Evolutionary conservation across 23 tunicate species (phyloP).

Genomic region (Halocynthia roretzi): DNA sequence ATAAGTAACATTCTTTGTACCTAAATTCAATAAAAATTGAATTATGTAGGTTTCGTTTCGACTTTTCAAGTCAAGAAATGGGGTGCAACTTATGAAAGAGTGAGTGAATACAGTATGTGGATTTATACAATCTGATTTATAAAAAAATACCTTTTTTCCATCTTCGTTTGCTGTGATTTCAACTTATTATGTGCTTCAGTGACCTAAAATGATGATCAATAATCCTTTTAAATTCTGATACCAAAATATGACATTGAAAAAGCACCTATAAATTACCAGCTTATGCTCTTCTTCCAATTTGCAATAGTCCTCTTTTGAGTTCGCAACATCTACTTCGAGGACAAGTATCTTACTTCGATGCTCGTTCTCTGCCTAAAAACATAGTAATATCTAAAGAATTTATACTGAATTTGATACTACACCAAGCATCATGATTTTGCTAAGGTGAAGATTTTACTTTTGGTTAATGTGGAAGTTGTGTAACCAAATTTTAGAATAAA

Average conservation of each 20-base stretch:
- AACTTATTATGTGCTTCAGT: slow-evolving; percentile 5
- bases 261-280: neutral
- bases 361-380: slow-evolving; percentile 10
- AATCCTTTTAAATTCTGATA: neutral
- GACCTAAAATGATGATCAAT: slow-evolving; percentile 7
- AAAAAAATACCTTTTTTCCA: slow-evolving; percentile 52
- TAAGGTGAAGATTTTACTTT: too few species aligned
- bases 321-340: slow-evolving; percentile 6
- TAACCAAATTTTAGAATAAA: too few species aligned
- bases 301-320: slow-evolving; percentile 3
- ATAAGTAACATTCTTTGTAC: too few species aligned
- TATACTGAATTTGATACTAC: too few species aligned
- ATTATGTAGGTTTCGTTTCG: too few species aligned
- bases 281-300: slow-evolving; percentile 16
- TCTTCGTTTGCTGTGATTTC: slow-evolving; percentile 19
- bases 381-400: neutral
- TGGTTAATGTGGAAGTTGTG: too few species aligned
- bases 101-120: too few species aligned
- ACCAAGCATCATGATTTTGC: too few species aligned
- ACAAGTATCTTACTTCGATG: slow-evolving; percentile 24
- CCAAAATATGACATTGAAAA: neutral
- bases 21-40: too few species aligned
- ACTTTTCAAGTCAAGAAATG: too few species aligned
- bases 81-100: too few species aligned
- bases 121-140: neutral